These are phyloP conservation scores for Caranx ignobilis DNA, from an alignment of 2,113 vertebrate species.

Conservation along the genomic window DNA sequence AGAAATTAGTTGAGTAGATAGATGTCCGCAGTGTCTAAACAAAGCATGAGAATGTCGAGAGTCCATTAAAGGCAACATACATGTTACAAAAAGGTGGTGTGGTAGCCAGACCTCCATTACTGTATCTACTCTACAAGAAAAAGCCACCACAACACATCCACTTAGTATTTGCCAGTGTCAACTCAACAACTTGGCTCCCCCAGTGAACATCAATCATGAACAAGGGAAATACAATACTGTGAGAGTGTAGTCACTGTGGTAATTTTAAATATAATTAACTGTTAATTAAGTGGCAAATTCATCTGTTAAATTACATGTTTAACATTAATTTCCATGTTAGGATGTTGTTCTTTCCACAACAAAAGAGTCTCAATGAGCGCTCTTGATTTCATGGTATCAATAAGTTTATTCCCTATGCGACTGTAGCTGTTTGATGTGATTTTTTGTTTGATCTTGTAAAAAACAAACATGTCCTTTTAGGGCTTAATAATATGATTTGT, in stretches of 20 bases:
- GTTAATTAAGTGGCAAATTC: conserved; percentile 3
- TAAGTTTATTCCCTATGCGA: too few relatives aligned
- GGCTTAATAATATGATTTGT: too few relatives aligned
- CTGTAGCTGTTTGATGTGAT: too few relatives aligned
- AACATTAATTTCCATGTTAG: neutral
- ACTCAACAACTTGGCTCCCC: neutral
- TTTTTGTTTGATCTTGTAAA: too few relatives aligned
- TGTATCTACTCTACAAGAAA: neutral
- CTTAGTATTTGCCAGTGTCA: neutral
- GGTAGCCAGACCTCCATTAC: neutral
- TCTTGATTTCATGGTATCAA: neutral
- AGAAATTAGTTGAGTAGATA: conserved; percentile 28
- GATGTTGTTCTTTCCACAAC: neutral
- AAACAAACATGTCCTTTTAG: too few relatives aligned
- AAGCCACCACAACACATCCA: neutral
- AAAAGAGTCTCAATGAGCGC: neutral
- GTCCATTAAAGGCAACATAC: conserved; percentile 16
- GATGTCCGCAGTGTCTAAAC: conserved; percentile 11
- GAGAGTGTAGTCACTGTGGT: neutral
- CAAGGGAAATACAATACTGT: neutral
- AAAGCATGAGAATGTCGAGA: neutral
- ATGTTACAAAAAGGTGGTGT: neutral
- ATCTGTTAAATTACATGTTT: conserved; percentile 7
- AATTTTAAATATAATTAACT: neutral
- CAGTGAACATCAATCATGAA: conserved; percentile 5